Evolutionary conservation across 2,888 invertebrate genomes (phyloP).

Genomic region (Pegoplata infirma): DNA sequence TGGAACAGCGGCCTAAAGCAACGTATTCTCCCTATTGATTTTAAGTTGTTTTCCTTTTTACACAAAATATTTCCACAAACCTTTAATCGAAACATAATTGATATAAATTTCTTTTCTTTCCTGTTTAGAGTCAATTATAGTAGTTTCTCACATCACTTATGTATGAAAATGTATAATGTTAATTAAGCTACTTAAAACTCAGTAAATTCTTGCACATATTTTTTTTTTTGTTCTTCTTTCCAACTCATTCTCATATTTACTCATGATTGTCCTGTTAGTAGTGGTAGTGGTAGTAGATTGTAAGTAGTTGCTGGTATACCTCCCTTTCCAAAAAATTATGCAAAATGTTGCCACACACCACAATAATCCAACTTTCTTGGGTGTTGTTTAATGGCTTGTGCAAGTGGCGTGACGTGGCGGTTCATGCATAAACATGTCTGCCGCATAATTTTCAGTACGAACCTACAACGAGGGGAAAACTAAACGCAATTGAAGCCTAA

Average conservation of each 20-base stretch:
- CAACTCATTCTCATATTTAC: neutral
- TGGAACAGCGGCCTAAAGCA: too few relatives aligned
- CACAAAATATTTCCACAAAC: too few relatives aligned
- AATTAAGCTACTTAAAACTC: constrained; percentile 14
- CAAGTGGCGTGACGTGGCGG: constrained; percentile 38
- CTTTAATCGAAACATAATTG: too few relatives aligned
- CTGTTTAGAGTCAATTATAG: neutral
- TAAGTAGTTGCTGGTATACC: neutral
- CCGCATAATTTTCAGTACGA: neutral
- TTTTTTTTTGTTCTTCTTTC: too few relatives aligned
- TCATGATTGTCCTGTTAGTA: neutral
- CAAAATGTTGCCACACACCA: constrained; percentile 31
- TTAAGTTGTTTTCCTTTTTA: too few relatives aligned
- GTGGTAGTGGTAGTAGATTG: too few relatives aligned
- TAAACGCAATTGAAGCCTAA: too few relatives aligned
- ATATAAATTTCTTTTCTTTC: too few relatives aligned
- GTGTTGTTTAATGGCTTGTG: constrained; percentile 51
- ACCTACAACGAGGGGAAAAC: too few relatives aligned
- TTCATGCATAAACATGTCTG: constrained; percentile 22
- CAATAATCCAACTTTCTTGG: constrained; percentile 41
- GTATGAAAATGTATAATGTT: constrained; percentile 1
- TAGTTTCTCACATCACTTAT: neutral
- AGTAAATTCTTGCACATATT: neutral
- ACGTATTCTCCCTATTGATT: too few relatives aligned
- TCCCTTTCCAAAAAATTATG: constrained; percentile 12